A percentile compares a stretch with the other conserved stretches of the same genome.
phyloP scores from a whole-genome alignment of 2,888 invertebrate genomes.

The Scaptomyza flava region DNA sequence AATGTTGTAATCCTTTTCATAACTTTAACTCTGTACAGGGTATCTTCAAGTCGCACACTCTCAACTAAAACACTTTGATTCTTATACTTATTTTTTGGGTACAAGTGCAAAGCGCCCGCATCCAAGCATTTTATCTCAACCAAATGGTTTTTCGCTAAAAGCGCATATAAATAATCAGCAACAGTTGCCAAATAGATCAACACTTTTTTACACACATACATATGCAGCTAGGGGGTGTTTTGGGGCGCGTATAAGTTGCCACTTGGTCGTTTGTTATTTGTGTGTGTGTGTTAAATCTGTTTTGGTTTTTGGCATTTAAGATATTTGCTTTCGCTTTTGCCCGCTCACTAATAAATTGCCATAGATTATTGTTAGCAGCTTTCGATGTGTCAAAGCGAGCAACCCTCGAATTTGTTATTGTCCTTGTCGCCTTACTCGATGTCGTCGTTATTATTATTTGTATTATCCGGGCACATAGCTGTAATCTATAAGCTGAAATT shows the following conservation, averaged over 20 bases:
- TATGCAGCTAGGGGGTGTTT: neutral
- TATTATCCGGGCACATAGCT: constrained; percentile 24
- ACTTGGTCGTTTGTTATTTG: constrained; percentile 41
- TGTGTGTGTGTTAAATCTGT: constrained; percentile 64
- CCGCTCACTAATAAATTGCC: constrained; percentile 68
- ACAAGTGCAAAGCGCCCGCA: constrained; percentile 30
- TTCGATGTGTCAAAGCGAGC: constrained; percentile 45
- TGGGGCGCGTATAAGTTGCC: neutral
- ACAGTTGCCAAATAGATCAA: constrained; percentile 78
- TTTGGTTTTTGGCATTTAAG: constrained; percentile 69
- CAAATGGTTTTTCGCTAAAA: constrained; percentile 57
- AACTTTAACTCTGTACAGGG: neutral
- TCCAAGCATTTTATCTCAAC: constrained; percentile 41
- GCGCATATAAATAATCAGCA: constrained; percentile 78
- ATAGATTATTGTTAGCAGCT: constrained; percentile 70
- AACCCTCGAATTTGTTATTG: constrained; percentile 67
- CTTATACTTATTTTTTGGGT: constrained; percentile 17
- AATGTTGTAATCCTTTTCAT: neutral
- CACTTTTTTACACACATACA: constrained; percentile 35
- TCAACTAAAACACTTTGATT: neutral
- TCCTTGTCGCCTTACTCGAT: constrained; percentile 10
- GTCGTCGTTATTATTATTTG: constrained; percentile 15
- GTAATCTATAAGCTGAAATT: constrained; percentile 55
- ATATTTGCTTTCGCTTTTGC: constrained; percentile 30
- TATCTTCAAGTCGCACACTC: neutral